phyloP scores from a whole-genome alignment of 2,888 invertebrate species.

The Candidula unifasciata region DNA sequence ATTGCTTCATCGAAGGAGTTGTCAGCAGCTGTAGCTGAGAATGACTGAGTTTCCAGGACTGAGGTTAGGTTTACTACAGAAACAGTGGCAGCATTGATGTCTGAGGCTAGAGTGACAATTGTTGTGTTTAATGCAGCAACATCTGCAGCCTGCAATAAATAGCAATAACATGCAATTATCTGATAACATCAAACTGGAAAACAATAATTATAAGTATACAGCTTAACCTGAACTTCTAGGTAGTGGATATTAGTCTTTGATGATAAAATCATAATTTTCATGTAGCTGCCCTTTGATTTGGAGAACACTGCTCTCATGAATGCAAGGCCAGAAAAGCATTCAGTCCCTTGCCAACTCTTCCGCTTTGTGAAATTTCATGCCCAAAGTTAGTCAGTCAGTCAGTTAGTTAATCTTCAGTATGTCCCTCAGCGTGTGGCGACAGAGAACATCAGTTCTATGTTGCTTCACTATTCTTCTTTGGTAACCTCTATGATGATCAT shows the following conservation, averaged over 20 bases:
- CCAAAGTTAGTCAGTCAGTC: neutral
- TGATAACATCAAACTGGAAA: neutral
- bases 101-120: neutral
- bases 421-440: too few relatives aligned
- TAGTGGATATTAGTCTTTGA: too few relatives aligned
- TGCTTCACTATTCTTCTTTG: too few relatives aligned
- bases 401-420: neutral
- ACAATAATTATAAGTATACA: neutral
- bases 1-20: constrained; percentile 14
- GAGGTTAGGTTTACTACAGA: constrained; percentile 19
- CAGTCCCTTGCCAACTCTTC: too few relatives aligned
- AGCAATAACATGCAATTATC: neutral
- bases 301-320: too few relatives aligned
- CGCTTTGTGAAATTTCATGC: too few relatives aligned
- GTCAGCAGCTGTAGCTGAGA: neutral
- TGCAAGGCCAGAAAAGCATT: too few relatives aligned
- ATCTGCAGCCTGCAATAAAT: constrained; percentile 19
- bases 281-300: too few relatives aligned
- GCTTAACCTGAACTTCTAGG: too few relatives aligned
- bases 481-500: too few relatives aligned
- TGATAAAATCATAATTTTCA: too few relatives aligned
- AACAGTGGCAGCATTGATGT: neutral
- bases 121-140: neutral
- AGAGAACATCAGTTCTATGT: too few relatives aligned
- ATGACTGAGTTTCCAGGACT: neutral